Base-by-base conservation (phyloP, 2,888 invertebrate species). In the Ichneumon xanthorius region DNA sequence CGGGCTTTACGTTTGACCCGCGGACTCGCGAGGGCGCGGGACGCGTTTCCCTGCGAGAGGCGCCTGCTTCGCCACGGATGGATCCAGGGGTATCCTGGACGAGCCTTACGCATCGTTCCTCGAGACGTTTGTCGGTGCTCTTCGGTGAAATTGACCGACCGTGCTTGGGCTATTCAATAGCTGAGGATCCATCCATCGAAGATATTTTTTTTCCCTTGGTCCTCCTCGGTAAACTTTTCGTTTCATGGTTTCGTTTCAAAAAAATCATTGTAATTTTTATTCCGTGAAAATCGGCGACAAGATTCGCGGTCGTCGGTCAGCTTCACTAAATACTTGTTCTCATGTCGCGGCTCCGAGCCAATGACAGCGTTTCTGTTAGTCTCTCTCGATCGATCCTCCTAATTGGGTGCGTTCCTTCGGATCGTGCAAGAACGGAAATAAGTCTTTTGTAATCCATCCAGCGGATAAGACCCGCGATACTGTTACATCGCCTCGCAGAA, bases 1-100 rank as follows among this genome's bases (percentile, higher is more conserved):
- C 78, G 70, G 67, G 73, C 68, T 50, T 78, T 79, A 37, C 89
- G 87, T 89, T 91, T 91, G 91, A 91, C 91, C 91, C 88, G n/a
- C 26, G 58, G 79, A 75, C 58, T 76, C 82, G 48, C 73, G 70
- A 79, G 75, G 89, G 82, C 86, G 86, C 81, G 84, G 79, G 76
- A 87, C 83, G 67, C 45, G 45, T 48, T 86, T 86, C 80, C 45
- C 81, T 76, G 58, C 37, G 16, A 58, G 76, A 73, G 65, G 53
- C 73, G 70, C 73, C 70, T 55, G 61, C 37, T 3, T 30, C 71
- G 53, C 55, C 65, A 76, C 50, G 67, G 40, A 67, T 19, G 67
- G 40, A 67, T 67, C 19, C 67, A 22, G 1, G 37, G 37, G 3
- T 67, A 48, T 40, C 48, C 61, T 61, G 16, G 45, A 63, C 75